Conservation (phyloP, 2,113 vertebrate species). For the Anguilla japonica region DNA sequence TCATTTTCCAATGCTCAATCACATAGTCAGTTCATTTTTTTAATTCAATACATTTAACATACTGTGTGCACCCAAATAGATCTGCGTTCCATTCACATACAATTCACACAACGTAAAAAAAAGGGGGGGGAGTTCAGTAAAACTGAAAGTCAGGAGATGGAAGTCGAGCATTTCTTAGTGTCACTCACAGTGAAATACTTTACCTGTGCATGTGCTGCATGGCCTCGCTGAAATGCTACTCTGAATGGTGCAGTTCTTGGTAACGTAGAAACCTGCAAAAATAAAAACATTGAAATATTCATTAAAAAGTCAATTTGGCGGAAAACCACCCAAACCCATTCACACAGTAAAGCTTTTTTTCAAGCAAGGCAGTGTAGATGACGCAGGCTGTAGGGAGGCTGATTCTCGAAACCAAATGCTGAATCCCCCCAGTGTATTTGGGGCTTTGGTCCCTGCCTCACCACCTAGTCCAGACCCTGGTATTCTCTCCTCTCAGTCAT, state of each 20-base stretch:
- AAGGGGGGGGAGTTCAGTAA: too few relatives aligned
- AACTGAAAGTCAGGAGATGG: neutral
- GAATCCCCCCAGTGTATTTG: too few relatives aligned
- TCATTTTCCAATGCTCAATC: too few relatives aligned
- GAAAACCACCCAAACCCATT: too few relatives aligned
- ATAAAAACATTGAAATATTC: neutral
- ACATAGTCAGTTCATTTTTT: too few relatives aligned
- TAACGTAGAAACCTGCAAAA: neutral
- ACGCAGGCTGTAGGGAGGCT: too few relatives aligned
- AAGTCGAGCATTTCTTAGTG: neutral
- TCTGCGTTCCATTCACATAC: neutral
- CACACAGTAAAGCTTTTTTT: too few relatives aligned
- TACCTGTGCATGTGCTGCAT: neutral
- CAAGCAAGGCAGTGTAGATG: too few relatives aligned
- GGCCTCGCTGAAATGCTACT: neutral
- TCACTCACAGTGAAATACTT: neutral
- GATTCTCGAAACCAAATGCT: too few relatives aligned
- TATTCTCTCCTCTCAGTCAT: neutral
- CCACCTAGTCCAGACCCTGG: neutral
- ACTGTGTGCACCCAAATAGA: neutral
- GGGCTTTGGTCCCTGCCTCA: neutral
- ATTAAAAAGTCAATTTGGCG: neutral
- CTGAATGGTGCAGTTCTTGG: neutral
- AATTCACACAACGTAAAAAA: neutral
- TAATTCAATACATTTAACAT: too few relatives aligned